Conservation (phyloP, 1,140 invertebrate genomes). For the Sinella curviseta region DNA sequence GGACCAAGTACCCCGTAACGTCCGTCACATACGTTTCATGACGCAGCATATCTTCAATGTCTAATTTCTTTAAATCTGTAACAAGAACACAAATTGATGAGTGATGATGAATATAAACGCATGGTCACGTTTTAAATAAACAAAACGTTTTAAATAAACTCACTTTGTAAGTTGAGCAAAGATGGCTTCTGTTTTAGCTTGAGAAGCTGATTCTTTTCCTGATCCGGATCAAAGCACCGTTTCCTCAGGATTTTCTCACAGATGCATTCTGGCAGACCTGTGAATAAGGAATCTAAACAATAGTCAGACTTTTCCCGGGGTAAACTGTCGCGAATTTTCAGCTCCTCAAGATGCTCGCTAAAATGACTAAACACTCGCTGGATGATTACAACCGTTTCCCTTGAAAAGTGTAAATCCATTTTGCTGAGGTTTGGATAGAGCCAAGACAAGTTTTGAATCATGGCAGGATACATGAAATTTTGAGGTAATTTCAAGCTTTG, state of each 20-base stretch:
- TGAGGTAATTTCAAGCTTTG: slow-evolving; percentile 25
- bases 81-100: not conserved
- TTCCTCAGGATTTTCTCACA: slow-evolving; percentile 13
- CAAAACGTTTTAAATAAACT: not conserved
- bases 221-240: not conserved
- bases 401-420: slow-evolving; percentile 23
- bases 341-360: slow-evolving; percentile 21
- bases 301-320: not conserved
- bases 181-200: not conserved
- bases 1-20: slow-evolving; percentile 9
- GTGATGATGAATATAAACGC: no score
- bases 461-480: slow-evolving; percentile 25
- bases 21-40: slow-evolving; percentile 8
- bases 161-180: not conserved
- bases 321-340: slow-evolving; percentile 20
- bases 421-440: slow-evolving; percentile 19
- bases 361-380: slow-evolving; percentile 27
- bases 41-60: slow-evolving; percentile 10
- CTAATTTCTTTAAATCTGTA: slow-evolving; percentile 14
- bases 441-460: slow-evolving; percentile 14
- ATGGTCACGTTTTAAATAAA: not conserved
- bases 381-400: not conserved
- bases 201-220: not conserved
- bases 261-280: not conserved
- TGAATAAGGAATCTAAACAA: slow-evolving; percentile 9